phyloP scores from a whole-genome alignment of 2,113 vertebrate species.

The Ceratotherium simum region DNA sequence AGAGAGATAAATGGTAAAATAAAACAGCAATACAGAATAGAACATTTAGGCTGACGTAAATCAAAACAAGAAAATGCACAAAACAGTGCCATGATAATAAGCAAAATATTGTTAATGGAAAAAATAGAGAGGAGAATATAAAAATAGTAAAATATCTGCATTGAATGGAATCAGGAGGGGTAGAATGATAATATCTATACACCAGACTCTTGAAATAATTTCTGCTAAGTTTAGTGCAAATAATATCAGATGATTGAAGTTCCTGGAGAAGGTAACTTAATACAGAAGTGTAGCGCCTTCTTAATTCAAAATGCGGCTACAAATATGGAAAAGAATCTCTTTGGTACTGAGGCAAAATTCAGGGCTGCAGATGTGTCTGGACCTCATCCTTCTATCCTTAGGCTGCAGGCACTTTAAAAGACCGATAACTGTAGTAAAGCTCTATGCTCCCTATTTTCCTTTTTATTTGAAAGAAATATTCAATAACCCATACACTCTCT shows the following conservation, averaged over 20 bases:
- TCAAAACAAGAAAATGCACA: not conserved
- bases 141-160: not conserved
- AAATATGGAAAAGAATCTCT: not conserved
- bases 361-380: not conserved
- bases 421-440: not conserved
- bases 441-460: not conserved
- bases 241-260: not conserved
- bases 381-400: not conserved
- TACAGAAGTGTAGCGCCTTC: not conserved
- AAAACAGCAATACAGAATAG: not conserved
- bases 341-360: not conserved
- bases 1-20: conserved; percentile 31
- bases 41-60: conserved; percentile 26
- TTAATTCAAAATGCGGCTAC: not conserved
- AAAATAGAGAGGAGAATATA: not conserved
- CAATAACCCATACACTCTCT: not conserved
- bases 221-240: not conserved
- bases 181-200: not conserved
- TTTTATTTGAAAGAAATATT: not conserved
- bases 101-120: not conserved
- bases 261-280: not conserved
- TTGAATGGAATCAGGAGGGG: not conserved
- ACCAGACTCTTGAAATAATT: not conserved
- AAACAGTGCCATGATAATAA: not conserved
- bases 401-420: not conserved